These are phyloP conservation scores for Geodia barretti DNA, from an alignment of 37 sponge, comb jelly and placozoan genomes.

Conservation along the genomic window DNA sequence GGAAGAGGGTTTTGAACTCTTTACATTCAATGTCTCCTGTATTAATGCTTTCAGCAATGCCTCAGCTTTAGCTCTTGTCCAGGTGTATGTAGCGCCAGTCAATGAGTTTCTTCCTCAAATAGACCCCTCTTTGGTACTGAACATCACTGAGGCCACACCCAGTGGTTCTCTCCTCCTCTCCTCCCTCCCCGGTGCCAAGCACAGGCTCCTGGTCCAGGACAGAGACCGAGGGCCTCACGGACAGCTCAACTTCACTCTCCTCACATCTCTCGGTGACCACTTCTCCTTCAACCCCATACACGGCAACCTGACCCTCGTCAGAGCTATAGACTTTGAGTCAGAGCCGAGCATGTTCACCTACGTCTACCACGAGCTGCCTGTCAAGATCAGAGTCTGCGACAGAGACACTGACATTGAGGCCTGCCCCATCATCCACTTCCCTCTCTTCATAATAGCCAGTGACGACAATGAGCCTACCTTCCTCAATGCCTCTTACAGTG, in stretches of 20 bases:
- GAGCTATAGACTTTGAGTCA: slow-evolving; percentile 6
- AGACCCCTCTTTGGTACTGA: background rate
- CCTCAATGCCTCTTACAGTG: slow-evolving; percentile 3
- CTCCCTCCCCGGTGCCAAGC: background rate
- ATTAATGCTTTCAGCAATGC: background rate
- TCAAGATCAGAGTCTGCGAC: slow-evolving; percentile 30
- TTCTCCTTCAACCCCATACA: background rate
- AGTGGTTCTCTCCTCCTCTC: background rate
- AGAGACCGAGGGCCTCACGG: slow-evolving; percentile 20
- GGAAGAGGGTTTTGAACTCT: background rate
- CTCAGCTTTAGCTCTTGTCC: slow-evolving; percentile 7
- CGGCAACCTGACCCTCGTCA: background rate
- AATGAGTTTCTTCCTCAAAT: slow-evolving; percentile 35
- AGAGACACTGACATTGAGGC: background rate
- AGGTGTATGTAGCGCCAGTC: slow-evolving; percentile 21
- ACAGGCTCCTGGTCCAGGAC: background rate
- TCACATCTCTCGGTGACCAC: background rate
- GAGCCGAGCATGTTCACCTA: background rate
- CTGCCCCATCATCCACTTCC: slow-evolving; percentile 6
- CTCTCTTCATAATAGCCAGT: background rate
- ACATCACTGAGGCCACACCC: background rate
- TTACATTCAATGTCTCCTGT: slow-evolving; percentile 25
- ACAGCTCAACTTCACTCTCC: background rate
- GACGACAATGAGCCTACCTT: slow-evolving; percentile 68
- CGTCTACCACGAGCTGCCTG: background rate